Evolutionary conservation across 2,888 invertebrate genomes (phyloP), one percentile per base, ranked within the genome.

Genomic region (Acleris laterana): DNA sequence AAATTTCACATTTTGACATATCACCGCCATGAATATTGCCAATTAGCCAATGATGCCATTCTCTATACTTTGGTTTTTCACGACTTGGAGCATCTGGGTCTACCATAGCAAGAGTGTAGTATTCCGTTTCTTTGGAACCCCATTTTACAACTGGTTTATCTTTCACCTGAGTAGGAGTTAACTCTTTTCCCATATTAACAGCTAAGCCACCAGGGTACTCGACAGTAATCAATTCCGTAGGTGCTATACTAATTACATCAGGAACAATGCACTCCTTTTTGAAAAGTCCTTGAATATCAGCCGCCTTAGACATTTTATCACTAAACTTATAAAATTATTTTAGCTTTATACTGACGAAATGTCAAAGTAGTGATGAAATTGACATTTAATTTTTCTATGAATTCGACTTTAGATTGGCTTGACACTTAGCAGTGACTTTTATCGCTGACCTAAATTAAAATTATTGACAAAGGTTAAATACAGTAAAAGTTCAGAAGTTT

Each of bases 1-100:
- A 84, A 19, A 93, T 89, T 79, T 96, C 95, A 28, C 96, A 96
- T 72, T 94, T 93, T 16, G 80, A 80, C 51, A 96, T 77, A 71
- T 96, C 93, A 62, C 86, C 88, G 32, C 95, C 96, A 11, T 94
- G 94, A 76, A 97, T 95, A 78, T 97, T 97, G 20, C 94, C 95
- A 32, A 96, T 94, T 13, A 96, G 85, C 96, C 96, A 97, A 82
- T 97, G 96, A 74, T 95, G 95, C 94, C 95, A 96, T 86, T 96
- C 96, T 28, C 95, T 90, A 72, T 94, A 94, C 70, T 93, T 95
- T 0, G 96, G 96, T 63, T 94, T 94, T 70, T 93, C 90, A 38
- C 96, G 93, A 74, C 95, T 95, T 5, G 96, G 96, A 1, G 96
- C 96, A 87, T 97, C 97, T 4, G 96, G 96, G 85, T 97, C 96